Evolutionary conservation across 2,888 invertebrate genomes (phyloP), one percentile per base, ranked within the genome.

Genomic region (Volucella zonaria): DNA sequence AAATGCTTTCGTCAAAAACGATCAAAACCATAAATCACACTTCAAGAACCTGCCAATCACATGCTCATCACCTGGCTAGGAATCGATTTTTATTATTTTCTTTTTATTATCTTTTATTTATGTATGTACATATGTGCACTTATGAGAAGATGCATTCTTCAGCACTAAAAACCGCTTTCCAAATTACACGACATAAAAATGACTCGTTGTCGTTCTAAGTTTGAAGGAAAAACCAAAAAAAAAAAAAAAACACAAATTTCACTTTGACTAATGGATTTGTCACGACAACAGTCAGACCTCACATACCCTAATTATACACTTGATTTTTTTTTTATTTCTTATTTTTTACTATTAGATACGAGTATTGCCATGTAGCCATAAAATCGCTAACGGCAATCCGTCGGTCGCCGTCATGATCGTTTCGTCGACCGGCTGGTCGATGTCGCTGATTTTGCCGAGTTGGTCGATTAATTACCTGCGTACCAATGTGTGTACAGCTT

Each of bases 391-490:
- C 58, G 67, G 76, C 51, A 43, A 51, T 6, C 6, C 31, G 31
- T 31, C 31, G 31, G n/a, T n/a, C n/a, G n/a, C 23, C 23, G 1
- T 23, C 2, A 23, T 4, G 23, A 23, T 23, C 23, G 23, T 23
- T 23, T 6, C 6, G 4, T 31, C 31, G 6, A 31, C 6, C 31
- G 31, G 31, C 31, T 31, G 31, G 6, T 6, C 31, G 6, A 38
- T 31, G 15, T 31, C 12, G 38, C 10, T 45, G 23, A 12, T 67
- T 31, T 38, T 49, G 43, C 6, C 43, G 42, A 40, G 58, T 31
- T 14, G 14, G 1, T 67, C 45, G 45, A 9, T 45, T 43, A 76
- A 52, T 59, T 76, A 59, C 76, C 61, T 73, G 45, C 51, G 49
- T 58, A 15, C n/a, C 58, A 23, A 23, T 23, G 2, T 23, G 23